Evolutionary conservation across 2,113 vertebrate species (phyloP).

Genomic region (Emydura subglobosa): DNA sequence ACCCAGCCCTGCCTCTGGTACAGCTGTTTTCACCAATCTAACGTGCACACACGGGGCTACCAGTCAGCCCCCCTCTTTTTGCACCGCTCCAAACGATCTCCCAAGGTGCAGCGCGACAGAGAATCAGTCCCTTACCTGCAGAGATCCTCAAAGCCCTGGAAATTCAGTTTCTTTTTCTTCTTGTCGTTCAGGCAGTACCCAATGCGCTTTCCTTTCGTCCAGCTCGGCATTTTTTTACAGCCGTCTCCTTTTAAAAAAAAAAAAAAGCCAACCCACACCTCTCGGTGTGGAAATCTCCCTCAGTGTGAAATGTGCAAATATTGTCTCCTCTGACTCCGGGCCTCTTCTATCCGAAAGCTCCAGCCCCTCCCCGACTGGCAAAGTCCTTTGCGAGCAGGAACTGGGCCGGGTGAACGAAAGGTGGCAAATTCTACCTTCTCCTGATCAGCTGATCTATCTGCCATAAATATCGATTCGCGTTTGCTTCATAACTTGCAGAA

Average conservation of each 20-base stretch:
- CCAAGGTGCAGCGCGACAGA: accelerated
- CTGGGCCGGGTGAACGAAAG: background rate
- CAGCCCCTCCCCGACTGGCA: background rate
- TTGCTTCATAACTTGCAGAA: background rate
- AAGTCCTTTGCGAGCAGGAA: background rate
- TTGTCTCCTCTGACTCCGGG: background rate
- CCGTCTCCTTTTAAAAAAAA: background rate
- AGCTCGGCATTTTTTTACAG: slow-evolving; percentile 63
- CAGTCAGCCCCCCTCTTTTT: background rate
- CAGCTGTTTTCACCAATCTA: background rate
- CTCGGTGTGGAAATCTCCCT: background rate
- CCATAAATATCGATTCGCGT: background rate
- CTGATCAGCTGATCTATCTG: background rate
- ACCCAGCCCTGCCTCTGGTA: too few relatives aligned
- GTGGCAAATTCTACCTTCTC: background rate
- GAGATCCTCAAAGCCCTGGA: slow-evolving; percentile 74
- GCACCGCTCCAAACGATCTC: background rate
- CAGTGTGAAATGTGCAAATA: background rate
- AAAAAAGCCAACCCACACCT: background rate
- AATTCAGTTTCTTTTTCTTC: slow-evolving; percentile 79
- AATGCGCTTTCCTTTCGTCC: slow-evolving; percentile 56
- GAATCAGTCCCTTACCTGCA: slow-evolving; percentile 74
- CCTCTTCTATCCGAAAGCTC: background rate
- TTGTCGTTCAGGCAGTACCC: slow-evolving; percentile 82
- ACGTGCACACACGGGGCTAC: background rate